These are phyloP conservation scores for Astatotilapia flaviijosephi DNA, from an alignment of 2,113 vertebrate genomes.

Conservation along the genomic window DNA sequence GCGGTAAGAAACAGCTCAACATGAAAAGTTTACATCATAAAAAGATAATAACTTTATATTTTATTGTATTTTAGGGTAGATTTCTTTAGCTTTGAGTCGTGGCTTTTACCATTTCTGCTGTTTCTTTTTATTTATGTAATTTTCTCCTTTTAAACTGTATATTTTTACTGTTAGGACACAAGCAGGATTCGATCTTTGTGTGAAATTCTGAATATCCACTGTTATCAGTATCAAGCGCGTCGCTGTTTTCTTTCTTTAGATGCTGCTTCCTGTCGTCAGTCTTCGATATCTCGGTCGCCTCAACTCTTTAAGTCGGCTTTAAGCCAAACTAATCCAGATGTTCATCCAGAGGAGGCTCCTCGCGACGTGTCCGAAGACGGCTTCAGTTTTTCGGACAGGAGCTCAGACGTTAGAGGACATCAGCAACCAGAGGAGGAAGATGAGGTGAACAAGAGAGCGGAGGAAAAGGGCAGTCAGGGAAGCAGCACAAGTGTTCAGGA, in stretches of 20 bases:
- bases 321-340: background rate
- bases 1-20: constrained; percentile 30
- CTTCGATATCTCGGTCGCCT: background rate
- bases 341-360: background rate
- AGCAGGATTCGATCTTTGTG: background rate
- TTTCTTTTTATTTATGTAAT: background rate
- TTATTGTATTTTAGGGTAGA: accelerated
- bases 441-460: background rate
- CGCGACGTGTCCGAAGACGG: background rate
- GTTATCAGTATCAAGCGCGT: background rate
- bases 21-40: background rate
- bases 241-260: constrained; percentile 9
- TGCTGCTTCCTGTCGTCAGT: background rate
- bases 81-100: background rate
- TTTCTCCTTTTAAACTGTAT: background rate
- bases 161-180: background rate
- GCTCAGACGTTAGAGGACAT: background rate
- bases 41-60: accelerated
- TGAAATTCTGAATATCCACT: background rate
- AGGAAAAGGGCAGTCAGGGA: background rate
- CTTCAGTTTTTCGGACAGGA: background rate
- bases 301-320: background rate
- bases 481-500: background rate
- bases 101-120: accelerated
- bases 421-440: background rate